These are phyloP conservation scores for Ichneumoninae sp. DNA, from an alignment of 2,888 invertebrate species.

Conservation along the genomic window DNA sequence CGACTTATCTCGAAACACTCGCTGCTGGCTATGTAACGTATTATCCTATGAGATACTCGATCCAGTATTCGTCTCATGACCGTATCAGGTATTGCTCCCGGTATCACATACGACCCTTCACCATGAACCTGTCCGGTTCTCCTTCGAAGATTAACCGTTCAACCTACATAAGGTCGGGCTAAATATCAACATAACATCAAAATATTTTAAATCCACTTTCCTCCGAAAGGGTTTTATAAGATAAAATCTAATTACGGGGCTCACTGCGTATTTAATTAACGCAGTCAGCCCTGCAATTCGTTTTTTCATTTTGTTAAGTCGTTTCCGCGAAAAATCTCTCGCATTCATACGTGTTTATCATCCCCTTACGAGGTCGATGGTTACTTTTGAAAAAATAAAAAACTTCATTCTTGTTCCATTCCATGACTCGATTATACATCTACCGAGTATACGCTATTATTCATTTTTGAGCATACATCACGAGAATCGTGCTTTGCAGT, in stretches of 20 bases:
- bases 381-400: too few relatives aligned
- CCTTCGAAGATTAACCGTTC: not conserved
- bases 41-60: conserved; percentile 6
- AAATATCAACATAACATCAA: not conserved
- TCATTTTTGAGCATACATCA: not conserved
- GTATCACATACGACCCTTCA: conserved; percentile 37
- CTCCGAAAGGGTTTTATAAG: too few relatives aligned
- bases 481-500: too few relatives aligned
- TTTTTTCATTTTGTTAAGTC: too few relatives aligned
- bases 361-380: too few relatives aligned
- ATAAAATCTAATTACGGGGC: too few relatives aligned
- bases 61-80: conserved; percentile 9
- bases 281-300: not conserved
- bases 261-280: not conserved
- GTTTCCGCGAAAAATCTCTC: too few relatives aligned
- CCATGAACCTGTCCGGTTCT: not conserved
- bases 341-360: too few relatives aligned
- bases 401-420: too few relatives aligned
- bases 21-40: conserved; percentile 21
- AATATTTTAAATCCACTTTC: too few relatives aligned
- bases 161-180: not conserved
- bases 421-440: too few relatives aligned
- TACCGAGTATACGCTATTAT: not conserved
- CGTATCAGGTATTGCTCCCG: conserved; percentile 30
- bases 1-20: conserved; percentile 66